Conservation (phyloP, 2,888 invertebrate species). For the Priapulus caudatus region DNA sequence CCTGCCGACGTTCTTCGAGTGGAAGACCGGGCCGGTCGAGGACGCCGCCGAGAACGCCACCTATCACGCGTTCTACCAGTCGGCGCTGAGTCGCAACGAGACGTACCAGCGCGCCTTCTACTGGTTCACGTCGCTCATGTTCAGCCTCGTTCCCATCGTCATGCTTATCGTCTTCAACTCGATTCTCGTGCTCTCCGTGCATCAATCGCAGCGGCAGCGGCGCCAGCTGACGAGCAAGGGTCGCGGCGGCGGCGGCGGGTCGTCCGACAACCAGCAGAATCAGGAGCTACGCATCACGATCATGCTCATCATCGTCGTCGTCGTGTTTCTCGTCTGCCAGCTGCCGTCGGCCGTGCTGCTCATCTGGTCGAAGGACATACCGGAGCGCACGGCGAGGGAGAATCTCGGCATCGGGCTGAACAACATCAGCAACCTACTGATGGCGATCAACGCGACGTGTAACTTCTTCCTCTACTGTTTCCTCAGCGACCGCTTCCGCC, state of each 20-base stretch:
- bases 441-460: conserved; percentile 57
- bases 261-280: conserved; percentile 40
- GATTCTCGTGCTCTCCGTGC: conserved; percentile 47
- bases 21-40: conserved; percentile 36
- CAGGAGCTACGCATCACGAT: conserved; percentile 62
- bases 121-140: conserved; percentile 51
- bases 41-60: conserved; percentile 18
- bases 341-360: conserved; percentile 52
- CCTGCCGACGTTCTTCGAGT: conserved; percentile 57
- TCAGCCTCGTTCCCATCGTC: conserved; percentile 53
- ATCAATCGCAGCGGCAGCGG: neutral
- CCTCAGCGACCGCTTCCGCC: conserved; percentile 59
- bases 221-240: neutral
- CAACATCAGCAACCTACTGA: conserved; percentile 57
- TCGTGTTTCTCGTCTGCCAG: conserved; percentile 61
- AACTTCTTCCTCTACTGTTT: conserved; percentile 67
- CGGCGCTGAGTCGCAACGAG: conserved; percentile 43
- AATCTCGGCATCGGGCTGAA: conserved; percentile 44
- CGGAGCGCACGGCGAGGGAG: neutral
- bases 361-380: conserved; percentile 41
- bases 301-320: conserved; percentile 60
- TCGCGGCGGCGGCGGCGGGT: neutral
- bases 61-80: conserved; percentile 21
- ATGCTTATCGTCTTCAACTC: conserved; percentile 59
- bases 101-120: conserved; percentile 50